Evolutionary conservation across 2,888 invertebrate species (phyloP).

Genomic region (Myopa tessellatipennis): DNA sequence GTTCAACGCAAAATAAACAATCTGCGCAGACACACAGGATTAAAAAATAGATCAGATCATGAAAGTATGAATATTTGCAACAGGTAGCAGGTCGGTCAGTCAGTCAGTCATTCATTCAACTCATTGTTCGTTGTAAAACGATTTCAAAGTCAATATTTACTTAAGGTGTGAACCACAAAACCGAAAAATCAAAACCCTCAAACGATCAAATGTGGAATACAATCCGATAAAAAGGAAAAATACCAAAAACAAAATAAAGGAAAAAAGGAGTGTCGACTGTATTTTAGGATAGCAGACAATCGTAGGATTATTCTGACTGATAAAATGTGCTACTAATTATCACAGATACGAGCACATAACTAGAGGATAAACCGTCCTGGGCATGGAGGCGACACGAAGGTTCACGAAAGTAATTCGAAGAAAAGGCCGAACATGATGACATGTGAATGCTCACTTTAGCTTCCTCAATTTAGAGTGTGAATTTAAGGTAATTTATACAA

Average conservation of each 20-base stretch:
- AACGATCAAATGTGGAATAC: constrained; percentile 1
- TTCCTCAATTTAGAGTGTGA: constrained; percentile 51
- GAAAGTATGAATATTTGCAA: background rate
- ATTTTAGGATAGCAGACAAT: background rate
- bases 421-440: background rate
- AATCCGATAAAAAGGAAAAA: background rate
- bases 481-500: constrained; percentile 52
- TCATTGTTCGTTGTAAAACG: constrained; percentile 48
- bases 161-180: constrained; percentile 49
- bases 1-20: constrained; percentile 4
- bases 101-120: background rate
- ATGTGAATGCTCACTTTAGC: background rate
- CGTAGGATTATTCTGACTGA: constrained; percentile 26
- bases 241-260: background rate
- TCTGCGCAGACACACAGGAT: background rate
- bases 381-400: background rate
- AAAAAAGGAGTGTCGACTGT: background rate
- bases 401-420: constrained; percentile 18
- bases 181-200: background rate
- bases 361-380: background rate
- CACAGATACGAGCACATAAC: background rate
- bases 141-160: constrained; percentile 63
- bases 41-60: constrained; percentile 24
- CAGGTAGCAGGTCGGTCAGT: background rate
- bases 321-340: constrained; percentile 7